These are phyloP conservation scores for Malurus alboscapulatus DNA, from an alignment of 2,113 vertebrate genomes.

Conservation along the genomic window DNA sequence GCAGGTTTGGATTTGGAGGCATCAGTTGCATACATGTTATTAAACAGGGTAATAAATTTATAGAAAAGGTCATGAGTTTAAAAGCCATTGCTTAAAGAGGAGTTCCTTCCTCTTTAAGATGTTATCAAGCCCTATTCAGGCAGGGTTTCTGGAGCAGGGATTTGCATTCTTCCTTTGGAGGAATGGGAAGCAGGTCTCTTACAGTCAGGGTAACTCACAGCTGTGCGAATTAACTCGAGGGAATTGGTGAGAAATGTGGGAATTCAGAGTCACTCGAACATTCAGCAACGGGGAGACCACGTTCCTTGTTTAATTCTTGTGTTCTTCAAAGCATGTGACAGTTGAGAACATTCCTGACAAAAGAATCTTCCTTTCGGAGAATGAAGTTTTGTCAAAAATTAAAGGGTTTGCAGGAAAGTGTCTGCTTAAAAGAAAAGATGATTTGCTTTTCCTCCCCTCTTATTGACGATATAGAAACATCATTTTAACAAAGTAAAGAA, in stretches of 20 bases:
- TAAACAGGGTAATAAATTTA: neutral
- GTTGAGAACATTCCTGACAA: constrained; percentile 33
- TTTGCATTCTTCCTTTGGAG: neutral
- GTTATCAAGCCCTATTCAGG: constrained; percentile 10
- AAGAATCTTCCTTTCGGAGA: constrained; percentile 23
- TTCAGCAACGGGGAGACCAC: neutral
- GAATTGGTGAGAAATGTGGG: neutral
- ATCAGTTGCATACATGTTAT: neutral
- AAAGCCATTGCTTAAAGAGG: neutral
- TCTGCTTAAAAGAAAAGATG: constrained; percentile 8
- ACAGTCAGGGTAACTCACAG: neutral
- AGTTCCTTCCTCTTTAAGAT: constrained; percentile 33
- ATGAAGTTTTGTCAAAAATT: constrained; percentile 34
- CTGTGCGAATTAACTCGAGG: neutral
- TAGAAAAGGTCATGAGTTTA: constrained; percentile 4
- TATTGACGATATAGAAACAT: constrained; percentile 35
- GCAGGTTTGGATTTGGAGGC: neutral
- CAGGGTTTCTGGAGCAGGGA: neutral
- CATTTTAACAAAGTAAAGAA: constrained; percentile 15
- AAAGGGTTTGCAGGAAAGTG: constrained; percentile 19
- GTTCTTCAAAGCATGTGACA: constrained; percentile 4
- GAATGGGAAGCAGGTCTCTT: neutral
- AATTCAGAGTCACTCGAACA: neutral
- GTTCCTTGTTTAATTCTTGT: neutral
- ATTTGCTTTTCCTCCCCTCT: neutral